Percentiles rank a stretch among this genome's conserved stretches.
Conservation (phyloP, 2,797 vertebrate species). For the Myotis findleyi region DNA sequence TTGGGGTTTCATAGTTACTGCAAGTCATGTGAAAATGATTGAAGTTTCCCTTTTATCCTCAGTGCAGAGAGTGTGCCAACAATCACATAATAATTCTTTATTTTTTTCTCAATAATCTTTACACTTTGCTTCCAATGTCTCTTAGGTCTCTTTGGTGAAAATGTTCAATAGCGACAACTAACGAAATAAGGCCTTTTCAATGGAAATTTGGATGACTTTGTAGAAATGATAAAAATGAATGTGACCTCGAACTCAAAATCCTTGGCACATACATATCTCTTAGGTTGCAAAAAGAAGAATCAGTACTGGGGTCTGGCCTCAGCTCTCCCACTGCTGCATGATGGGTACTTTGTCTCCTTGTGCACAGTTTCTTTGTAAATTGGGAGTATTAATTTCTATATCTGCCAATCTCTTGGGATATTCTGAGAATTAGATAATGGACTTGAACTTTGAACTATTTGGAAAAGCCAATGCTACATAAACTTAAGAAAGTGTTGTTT, state of each 20-base stretch:
- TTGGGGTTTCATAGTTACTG: neutral
- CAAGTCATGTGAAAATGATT: neutral
- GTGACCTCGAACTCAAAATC: neutral
- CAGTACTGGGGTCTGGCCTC: neutral
- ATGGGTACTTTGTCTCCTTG: neutral
- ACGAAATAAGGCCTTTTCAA: neutral
- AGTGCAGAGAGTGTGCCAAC: neutral
- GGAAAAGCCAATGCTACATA: neutral
- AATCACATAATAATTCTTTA: neutral
- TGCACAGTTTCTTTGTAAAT: neutral
- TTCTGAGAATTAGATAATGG: constrained; percentile 37
- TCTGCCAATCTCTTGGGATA: neutral
- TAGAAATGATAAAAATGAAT: neutral
- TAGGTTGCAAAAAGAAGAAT: neutral
- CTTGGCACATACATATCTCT: neutral
- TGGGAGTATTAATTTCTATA: neutral
- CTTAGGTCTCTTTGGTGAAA: neutral
- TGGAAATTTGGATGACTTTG: constrained; percentile 3
- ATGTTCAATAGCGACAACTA: neutral
- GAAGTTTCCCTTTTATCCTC: neutral
- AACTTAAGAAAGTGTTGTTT: constrained; percentile 10
- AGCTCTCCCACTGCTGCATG: neutral
- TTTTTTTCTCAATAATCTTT: too few species aligned
- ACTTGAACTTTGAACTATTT: neutral
- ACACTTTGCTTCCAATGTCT: neutral